Base-by-base conservation (phyloP, 2,797 vertebrate species). In the Molossus molossus region DNA sequence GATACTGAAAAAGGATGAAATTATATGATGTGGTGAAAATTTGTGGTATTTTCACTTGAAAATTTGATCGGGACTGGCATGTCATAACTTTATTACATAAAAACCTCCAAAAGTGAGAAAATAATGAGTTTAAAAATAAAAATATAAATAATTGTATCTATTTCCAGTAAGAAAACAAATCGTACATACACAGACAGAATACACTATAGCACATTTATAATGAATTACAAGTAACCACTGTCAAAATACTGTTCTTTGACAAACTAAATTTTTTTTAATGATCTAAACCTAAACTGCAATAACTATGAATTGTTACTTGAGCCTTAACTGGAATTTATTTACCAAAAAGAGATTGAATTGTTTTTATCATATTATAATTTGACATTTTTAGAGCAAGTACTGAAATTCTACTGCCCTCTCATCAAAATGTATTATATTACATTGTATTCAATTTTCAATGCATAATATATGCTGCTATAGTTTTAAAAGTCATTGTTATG, bases 11-110 rank as follows among this genome's bases (percentile, higher is more conserved):
- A 83, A 2, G 11, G 1, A 77, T 77, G 48, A 86, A 53, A 89
- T 76, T 77, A 86, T 57, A 62, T 75, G 21, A 9, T 79, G 94
- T 84, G 86, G 9, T 89, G 20, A 93, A 93, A 77, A 94, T 82
- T 37, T 90, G 45, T 81, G 33, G 25, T 87, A 37, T 77, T 91
- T 62, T 88, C 21, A 6, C 79, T 91, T 86, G 29, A 93, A 70
- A 80, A 23, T 60, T 81, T 37, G 53, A 50, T 87, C 37, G 69
- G 40, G 79, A 81, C 15, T 90, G 48, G 7, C 23, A 87, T 23
- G 12, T 58, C 3, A 48, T 62, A 67, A 64, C 1, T 70, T 75
- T 86, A 86, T 88, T 93, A 77, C 33, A 79, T 55, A 57, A 86
- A 70, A 73, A 29, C 5, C 29, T 88, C 29, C 13, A 76, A 91